Conservation (phyloP, 2,888 invertebrate species). For the Agrochola lychnidis region DNA sequence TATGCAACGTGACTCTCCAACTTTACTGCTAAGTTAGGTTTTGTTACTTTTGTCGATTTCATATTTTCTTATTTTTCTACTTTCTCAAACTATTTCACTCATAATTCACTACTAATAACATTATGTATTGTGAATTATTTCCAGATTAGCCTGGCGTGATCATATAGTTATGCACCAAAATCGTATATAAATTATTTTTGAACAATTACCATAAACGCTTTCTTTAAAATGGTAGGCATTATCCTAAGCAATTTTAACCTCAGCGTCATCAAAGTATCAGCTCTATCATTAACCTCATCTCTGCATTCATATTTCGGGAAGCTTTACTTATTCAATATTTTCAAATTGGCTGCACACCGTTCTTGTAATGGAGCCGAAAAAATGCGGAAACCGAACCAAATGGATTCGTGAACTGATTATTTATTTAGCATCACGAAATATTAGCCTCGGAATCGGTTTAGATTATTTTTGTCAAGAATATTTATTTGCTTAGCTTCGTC, state of each 20-base stretch:
- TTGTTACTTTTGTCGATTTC: neutral
- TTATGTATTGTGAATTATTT: neutral
- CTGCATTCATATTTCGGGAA: slow-evolving; percentile 80
- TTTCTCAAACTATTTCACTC: too few species aligned
- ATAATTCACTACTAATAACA: neutral
- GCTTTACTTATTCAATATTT: slow-evolving; percentile 89
- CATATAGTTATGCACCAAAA: neutral
- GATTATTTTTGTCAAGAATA: slow-evolving; percentile 51
- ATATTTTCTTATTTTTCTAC: neutral
- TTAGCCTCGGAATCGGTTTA: slow-evolving; percentile 69
- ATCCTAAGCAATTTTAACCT: neutral
- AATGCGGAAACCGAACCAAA: slow-evolving; percentile 83
- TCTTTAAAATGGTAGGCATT: neutral
- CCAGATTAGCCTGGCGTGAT: neutral
- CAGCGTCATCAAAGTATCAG: neutral
- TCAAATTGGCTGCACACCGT: slow-evolving; percentile 86
- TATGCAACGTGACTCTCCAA: neutral
- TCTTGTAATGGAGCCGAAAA: slow-evolving; percentile 86
- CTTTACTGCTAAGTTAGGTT: neutral
- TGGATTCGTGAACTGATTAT: slow-evolving; percentile 85
- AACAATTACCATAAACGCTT: neutral
- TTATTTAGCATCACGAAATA: slow-evolving; percentile 82
- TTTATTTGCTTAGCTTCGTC: slow-evolving; percentile 14
- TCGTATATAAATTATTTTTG: neutral
- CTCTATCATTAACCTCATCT: slow-evolving; percentile 66